Evolutionary conservation across 2,113 vertebrate genomes (phyloP).

Genomic region (Ancistrus triradiatus): DNA sequence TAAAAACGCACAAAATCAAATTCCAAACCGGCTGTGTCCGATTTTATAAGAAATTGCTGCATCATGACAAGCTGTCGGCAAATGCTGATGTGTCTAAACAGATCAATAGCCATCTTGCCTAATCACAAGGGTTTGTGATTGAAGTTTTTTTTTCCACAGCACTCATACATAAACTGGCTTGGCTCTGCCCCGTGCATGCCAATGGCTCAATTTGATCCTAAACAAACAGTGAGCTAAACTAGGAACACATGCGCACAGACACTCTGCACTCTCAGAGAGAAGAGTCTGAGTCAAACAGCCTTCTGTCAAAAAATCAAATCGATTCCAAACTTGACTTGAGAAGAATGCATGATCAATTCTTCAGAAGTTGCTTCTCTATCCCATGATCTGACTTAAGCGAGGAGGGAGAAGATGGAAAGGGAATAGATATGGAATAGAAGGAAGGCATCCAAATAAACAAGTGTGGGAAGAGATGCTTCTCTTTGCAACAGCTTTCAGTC

Average conservation of each 20-base stretch:
- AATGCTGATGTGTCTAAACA: conserved; percentile 45
- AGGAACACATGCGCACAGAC: conserved; percentile 20
- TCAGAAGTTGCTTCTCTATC: conserved; percentile 17
- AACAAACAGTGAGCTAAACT: conserved; percentile 35
- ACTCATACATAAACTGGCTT: conserved; percentile 37
- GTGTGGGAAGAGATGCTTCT: conserved; percentile 17
- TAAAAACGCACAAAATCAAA: conserved; percentile 36
- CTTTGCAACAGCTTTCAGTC: not conserved
- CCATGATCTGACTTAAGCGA: conserved; percentile 24
- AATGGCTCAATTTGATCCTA: conserved; percentile 39
- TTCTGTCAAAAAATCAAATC: conserved; percentile 43
- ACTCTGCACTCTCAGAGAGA: not conserved
- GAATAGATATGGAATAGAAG: conserved; percentile 13
- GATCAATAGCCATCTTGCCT: conserved; percentile 53
- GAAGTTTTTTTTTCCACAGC: conserved; percentile 46
- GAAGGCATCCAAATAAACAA: conserved; percentile 13
- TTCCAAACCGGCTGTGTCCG: conserved; percentile 36
- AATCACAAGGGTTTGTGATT: conserved; percentile 53
- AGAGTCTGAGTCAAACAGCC: conserved; percentile 7
- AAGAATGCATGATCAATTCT: conserved; percentile 32
- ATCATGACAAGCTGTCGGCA: conserved; percentile 38
- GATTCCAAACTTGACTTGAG: conserved; percentile 41
- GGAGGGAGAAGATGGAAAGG: conserved; percentile 17
- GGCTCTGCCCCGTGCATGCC: conserved; percentile 36
- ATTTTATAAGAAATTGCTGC: conserved; percentile 34